These are phyloP conservation scores for Cryptotis parvus DNA, from an alignment of 2,113 vertebrate genomes.

Conservation along the genomic window DNA sequence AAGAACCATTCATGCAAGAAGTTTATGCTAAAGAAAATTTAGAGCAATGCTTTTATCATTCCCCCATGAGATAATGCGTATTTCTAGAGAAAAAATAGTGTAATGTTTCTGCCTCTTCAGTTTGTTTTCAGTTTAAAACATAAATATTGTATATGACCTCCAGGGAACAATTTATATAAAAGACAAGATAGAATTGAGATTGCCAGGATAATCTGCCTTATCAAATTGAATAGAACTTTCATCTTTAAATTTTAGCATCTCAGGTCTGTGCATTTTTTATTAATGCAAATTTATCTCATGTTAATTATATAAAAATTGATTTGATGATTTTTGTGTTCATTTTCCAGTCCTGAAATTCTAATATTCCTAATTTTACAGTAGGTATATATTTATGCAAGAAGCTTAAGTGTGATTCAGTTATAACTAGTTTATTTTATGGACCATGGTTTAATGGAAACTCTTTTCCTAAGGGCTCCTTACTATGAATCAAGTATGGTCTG, in stretches of 20 bases:
- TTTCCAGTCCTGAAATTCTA: conserved; percentile 3
- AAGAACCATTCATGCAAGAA: too few species aligned
- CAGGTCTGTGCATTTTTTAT: background rate
- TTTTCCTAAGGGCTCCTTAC: background rate
- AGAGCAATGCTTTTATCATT: too few species aligned
- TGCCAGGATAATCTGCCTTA: background rate
- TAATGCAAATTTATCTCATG: background rate
- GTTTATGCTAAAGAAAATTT: too few species aligned
- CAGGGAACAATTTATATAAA: background rate
- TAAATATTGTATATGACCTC: background rate
- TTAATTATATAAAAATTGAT: background rate
- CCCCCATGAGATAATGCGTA: too few species aligned
- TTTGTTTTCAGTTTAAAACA: background rate
- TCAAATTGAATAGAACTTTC: background rate
- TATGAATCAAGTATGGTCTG: background rate
- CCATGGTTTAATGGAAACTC: background rate
- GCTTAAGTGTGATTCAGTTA: background rate
- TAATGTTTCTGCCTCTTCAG: too few species aligned
- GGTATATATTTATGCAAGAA: background rate
- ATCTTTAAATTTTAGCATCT: background rate
- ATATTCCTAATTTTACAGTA: background rate
- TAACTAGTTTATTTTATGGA: background rate
- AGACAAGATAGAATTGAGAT: background rate
- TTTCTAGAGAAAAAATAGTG: too few species aligned
- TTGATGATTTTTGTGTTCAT: conserved; percentile 25